Conservation (phyloP, 1,140 invertebrate genomes). For the Eriosoma lanigerum region DNA sequence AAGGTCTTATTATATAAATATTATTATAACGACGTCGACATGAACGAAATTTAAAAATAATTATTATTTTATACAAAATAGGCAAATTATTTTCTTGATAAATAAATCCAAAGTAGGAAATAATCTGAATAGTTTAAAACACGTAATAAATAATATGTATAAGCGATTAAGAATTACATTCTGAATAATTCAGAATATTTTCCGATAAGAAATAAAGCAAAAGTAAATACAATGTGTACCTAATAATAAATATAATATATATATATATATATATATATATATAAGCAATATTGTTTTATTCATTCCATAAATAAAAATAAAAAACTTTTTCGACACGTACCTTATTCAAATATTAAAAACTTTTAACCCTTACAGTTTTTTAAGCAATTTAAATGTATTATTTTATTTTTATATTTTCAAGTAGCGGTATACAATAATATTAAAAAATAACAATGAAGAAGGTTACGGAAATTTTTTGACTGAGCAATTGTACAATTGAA, state of each 20-base stretch:
- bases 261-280: too few relatives aligned
- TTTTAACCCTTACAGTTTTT: background rate
- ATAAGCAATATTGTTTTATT: background rate
- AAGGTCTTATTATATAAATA: too few relatives aligned
- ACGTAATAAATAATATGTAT: too few relatives aligned
- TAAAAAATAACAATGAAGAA: background rate
- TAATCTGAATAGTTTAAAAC: too few relatives aligned
- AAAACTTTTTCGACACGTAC: background rate
- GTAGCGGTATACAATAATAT: too few relatives aligned
- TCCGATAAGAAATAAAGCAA: background rate
- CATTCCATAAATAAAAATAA: background rate
- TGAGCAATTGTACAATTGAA: constrained; percentile 10
- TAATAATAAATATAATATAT: too few relatives aligned
- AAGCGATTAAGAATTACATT: background rate
- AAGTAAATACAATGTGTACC: background rate
- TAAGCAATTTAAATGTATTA: background rate
- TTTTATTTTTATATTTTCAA: too few relatives aligned
- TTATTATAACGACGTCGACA: too few relatives aligned
- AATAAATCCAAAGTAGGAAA: too few relatives aligned
- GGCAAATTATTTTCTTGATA: too few relatives aligned
- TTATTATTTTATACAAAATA: too few relatives aligned
- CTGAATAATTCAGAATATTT: background rate
- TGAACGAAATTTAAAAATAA: too few relatives aligned
- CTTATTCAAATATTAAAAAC: background rate
- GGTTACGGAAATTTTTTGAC: constrained; percentile 1